These are phyloP conservation scores for Paratrypauchen microcephalus DNA, from an alignment of 2,797 vertebrate species.

Conservation along the genomic window DNA sequence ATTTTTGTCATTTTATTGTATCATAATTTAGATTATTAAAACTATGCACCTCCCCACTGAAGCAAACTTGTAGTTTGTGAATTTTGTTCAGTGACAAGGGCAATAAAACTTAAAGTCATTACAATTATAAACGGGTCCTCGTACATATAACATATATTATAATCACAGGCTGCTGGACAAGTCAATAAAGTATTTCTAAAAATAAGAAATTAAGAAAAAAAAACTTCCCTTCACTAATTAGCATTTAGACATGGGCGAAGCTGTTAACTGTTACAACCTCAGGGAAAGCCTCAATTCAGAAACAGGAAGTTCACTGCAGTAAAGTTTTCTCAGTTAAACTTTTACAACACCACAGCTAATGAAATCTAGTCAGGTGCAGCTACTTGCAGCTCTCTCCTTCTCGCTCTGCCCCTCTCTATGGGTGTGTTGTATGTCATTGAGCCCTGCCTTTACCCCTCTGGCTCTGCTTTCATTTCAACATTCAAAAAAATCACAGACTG, in stretches of 20 bases:
- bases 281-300: slow-evolving; percentile 14
- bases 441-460: background rate
- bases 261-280: slow-evolving; percentile 28
- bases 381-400: slow-evolving; percentile 6
- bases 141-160: too few species aligned
- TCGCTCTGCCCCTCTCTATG: background rate
- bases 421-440: background rate
- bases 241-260: background rate
- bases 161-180: too few species aligned
- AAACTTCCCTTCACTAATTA: background rate
- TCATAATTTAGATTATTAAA: too few species aligned
- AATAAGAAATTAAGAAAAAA: too few species aligned
- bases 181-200: too few species aligned
- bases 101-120: too few species aligned
- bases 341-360: slow-evolving; percentile 37
- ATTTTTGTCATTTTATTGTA: too few species aligned
- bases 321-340: slow-evolving; percentile 27
- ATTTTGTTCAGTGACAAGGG: too few species aligned
- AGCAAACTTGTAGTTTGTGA: too few species aligned
- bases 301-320: slow-evolving; percentile 31
- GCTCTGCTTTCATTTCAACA: slow-evolving; percentile 43
- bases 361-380: slow-evolving; percentile 28
- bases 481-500: slow-evolving; percentile 72
- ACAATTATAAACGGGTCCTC: too few species aligned
- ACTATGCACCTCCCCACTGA: too few species aligned